Conservation (phyloP, 2,797 vertebrate genomes). For the Propithecus deckenii region DNA sequence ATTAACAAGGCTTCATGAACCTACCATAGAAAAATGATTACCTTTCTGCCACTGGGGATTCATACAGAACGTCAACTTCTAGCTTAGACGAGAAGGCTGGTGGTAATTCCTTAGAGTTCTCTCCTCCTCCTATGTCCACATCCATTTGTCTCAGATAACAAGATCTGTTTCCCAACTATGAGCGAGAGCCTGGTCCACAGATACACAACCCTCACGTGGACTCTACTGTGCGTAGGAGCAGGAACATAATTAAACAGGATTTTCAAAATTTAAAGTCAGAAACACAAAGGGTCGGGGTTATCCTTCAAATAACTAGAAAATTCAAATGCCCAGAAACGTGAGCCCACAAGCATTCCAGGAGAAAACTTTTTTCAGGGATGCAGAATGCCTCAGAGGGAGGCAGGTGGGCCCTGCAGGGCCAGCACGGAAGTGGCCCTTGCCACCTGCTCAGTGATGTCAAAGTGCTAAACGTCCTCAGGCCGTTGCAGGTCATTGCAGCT, state of each 20-base stretch:
- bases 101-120: neutral
- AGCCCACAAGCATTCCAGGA: neutral
- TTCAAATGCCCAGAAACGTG: neutral
- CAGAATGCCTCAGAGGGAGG: neutral
- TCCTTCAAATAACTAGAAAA: neutral
- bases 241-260: neutral
- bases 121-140: neutral
- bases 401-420: accelerated
- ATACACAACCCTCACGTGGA: neutral
- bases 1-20: neutral
- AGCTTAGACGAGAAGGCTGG: neutral
- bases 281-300: neutral
- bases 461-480: neutral
- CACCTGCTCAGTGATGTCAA: neutral
- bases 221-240: accelerated
- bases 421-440: neutral
- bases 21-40: neutral
- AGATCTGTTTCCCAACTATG: neutral
- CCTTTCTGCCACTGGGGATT: neutral
- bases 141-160: neutral
- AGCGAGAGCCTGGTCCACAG: neutral
- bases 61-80: neutral
- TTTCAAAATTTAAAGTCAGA: neutral
- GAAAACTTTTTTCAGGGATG: neutral
- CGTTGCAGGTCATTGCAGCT: neutral